phyloP scores from a whole-genome alignment of 2,113 vertebrate genomes.

The Sisor rabdophorus region DNA sequence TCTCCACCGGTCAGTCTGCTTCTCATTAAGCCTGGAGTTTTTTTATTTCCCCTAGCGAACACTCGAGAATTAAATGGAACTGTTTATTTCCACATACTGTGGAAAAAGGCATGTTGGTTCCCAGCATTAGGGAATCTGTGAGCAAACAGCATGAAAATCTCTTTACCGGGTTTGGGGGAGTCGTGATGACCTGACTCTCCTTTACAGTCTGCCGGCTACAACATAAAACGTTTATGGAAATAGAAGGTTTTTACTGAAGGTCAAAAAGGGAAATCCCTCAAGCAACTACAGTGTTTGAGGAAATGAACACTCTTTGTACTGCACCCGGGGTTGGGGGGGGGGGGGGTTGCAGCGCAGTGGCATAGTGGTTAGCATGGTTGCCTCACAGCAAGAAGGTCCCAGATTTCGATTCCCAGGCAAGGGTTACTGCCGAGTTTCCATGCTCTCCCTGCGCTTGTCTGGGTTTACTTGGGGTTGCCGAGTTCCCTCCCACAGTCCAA shows the following conservation, averaged over 20 bases:
- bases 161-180: background rate
- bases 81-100: constrained; percentile 6
- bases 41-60: background rate
- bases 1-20: background rate
- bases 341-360: too few relatives aligned
- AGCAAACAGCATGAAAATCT: constrained; percentile 40
- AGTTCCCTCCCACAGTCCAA: too few relatives aligned
- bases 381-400: too few relatives aligned
- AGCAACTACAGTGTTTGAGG: background rate
- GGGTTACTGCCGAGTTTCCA: too few relatives aligned
- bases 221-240: constrained; percentile 35
- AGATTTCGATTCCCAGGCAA: too few relatives aligned
- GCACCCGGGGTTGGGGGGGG: too few relatives aligned
- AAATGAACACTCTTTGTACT: background rate
- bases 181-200: constrained; percentile 31
- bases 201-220: constrained; percentile 30
- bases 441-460: too few relatives aligned
- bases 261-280: background rate
- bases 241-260: constrained; percentile 8
- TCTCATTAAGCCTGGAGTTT: background rate
- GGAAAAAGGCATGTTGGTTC: constrained; percentile 10
- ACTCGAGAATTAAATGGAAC: background rate
- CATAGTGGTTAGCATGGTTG: too few relatives aligned
- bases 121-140: constrained; percentile 31
- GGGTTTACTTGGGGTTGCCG: too few relatives aligned